Conservation (phyloP, 2,888 invertebrate genomes). For the Alitta virens region DNA sequence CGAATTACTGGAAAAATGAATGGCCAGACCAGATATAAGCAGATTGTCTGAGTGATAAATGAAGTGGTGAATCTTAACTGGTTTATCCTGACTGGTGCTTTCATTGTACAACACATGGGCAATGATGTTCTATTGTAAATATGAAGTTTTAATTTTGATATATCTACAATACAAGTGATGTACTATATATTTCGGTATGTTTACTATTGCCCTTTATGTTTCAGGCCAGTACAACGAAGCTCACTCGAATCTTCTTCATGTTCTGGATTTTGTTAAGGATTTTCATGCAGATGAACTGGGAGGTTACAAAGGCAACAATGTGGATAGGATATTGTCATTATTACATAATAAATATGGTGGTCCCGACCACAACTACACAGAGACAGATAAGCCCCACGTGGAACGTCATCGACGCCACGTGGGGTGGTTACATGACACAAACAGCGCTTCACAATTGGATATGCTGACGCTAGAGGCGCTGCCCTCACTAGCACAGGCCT, state of each 20-base stretch:
- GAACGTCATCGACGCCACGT: background rate
- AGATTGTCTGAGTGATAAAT: too few relatives aligned
- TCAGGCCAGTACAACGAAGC: slow-evolving; percentile 25
- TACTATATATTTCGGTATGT: too few relatives aligned
- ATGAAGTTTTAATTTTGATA: too few relatives aligned
- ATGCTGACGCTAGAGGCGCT: background rate
- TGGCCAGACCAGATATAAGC: too few relatives aligned
- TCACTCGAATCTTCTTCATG: slow-evolving; percentile 18
- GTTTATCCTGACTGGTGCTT: too few relatives aligned
- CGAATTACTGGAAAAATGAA: too few relatives aligned
- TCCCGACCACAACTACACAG: background rate
- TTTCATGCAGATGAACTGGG: slow-evolving; percentile 18
- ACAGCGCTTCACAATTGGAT: background rate
- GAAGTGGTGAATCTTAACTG: too few relatives aligned
- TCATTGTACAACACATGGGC: too few relatives aligned
- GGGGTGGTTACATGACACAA: background rate
- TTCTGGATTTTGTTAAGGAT: slow-evolving; percentile 24
- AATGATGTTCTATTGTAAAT: too few relatives aligned
- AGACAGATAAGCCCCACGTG: background rate
- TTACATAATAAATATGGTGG: background rate
- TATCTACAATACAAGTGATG: too few relatives aligned
- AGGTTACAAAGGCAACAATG: slow-evolving; percentile 14
- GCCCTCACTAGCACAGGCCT: background rate
- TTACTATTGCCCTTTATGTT: background rate
- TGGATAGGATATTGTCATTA: slow-evolving; percentile 12